phyloP scores from a whole-genome alignment of 2,113 vertebrate genomes.

The Neotragus pygmaeus region DNA sequence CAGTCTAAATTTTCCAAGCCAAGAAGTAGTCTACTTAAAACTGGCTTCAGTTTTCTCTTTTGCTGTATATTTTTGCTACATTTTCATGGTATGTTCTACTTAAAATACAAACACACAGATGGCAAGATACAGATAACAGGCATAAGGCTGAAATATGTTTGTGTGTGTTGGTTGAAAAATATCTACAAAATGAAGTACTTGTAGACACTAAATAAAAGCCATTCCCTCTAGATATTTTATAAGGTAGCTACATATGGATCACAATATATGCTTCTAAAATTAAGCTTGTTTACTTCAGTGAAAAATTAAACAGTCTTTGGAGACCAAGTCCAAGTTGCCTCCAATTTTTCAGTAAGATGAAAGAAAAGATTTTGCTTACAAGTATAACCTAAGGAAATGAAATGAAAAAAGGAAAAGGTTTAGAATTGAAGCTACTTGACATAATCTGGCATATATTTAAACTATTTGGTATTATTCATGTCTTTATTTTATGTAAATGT shows the following conservation, averaged over 20 bases:
- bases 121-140: conserved; percentile 54
- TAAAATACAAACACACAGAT: conserved; percentile 72
- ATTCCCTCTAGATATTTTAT: conserved; percentile 42
- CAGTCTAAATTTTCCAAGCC: background rate
- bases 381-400: background rate
- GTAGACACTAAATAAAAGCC: conserved; percentile 63
- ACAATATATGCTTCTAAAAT: conserved; percentile 55
- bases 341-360: conserved; percentile 22
- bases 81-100: conserved; percentile 59
- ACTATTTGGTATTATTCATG: background rate
- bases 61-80: conserved; percentile 64
- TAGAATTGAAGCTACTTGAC: background rate
- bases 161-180: conserved; percentile 61
- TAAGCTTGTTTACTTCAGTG: conserved; percentile 49
- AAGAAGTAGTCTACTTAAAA: conserved; percentile 47
- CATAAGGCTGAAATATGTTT: conserved; percentile 70
- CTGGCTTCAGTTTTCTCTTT: conserved; percentile 55
- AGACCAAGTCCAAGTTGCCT: conserved; percentile 14
- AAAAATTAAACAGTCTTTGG: conserved; percentile 35
- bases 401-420: background rate
- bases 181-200: conserved; percentile 68
- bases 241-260: conserved; percentile 52
- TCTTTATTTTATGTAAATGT: background rate
- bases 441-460: background rate
- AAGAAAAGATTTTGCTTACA: conserved; percentile 20